A percentile compares a stretch with the other conserved stretches of the same genome.
Evolutionary conservation across 2,797 vertebrate species (phyloP).

Genomic region (Micrastur ruficollis): DNA sequence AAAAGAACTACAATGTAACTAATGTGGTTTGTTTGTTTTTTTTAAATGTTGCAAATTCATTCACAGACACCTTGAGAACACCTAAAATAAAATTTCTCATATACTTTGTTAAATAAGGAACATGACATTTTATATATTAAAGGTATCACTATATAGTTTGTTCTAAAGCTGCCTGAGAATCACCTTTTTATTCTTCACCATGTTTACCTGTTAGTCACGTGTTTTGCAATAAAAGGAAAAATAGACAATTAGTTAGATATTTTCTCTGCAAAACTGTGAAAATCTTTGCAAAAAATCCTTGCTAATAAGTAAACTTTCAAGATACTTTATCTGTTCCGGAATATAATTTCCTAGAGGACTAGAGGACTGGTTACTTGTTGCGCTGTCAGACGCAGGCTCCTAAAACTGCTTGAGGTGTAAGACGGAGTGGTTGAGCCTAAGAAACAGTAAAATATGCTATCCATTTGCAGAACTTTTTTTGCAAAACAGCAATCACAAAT

Average conservation of each 20-base stretch:
- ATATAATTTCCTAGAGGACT: neutral
- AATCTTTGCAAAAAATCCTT: neutral
- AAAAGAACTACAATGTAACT: neutral
- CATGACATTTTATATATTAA: neutral
- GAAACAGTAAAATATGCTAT: neutral
- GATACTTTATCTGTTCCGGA: neutral
- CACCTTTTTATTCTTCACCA: neutral
- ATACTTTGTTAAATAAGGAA: neutral
- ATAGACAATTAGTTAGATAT: neutral
- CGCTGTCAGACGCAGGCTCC: neutral
- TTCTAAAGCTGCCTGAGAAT: neutral
- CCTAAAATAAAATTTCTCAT: neutral
- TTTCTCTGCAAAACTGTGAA: neutral
- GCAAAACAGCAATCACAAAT: neutral
- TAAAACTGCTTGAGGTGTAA: neutral
- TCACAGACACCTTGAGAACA: neutral
- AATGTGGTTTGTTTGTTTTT: neutral
- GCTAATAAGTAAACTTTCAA: neutral
- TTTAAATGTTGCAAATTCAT: neutral
- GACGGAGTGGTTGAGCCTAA: neutral
- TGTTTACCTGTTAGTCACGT: neutral
- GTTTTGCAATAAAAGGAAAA: neutral
- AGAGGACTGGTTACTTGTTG: neutral
- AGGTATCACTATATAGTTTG: neutral
- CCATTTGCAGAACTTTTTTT: neutral